A percentile compares a stretch with the other conserved stretches of the same genome.
Conservation (phyloP, 2,797 vertebrate species). For the Semotilus atromaculatus region DNA sequence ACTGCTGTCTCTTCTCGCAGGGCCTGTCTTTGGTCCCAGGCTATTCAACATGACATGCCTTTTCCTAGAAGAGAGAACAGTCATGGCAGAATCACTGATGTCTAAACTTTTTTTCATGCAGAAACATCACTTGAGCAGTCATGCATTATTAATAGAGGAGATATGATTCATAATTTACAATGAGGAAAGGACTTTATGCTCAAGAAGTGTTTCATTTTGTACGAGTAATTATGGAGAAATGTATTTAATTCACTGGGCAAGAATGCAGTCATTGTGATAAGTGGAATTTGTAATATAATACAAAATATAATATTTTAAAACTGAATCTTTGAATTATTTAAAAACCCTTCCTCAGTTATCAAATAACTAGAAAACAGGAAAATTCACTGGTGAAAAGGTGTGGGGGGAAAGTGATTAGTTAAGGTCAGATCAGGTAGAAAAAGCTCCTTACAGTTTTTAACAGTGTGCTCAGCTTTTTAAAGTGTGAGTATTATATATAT, state of each 20-base stretch:
- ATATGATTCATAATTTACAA: slow-evolving; percentile 5
- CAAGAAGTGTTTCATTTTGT: not conserved
- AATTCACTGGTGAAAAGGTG: not conserved
- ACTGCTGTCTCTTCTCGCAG: slow-evolving; percentile 34
- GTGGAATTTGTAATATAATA: not conserved
- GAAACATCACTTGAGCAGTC: not conserved
- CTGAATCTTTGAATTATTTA: not conserved
- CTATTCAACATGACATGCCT: slow-evolving; percentile 32
- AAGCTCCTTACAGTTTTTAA: not conserved
- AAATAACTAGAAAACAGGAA: not conserved
- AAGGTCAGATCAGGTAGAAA: not conserved
- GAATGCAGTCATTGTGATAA: not conserved
- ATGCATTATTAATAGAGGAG: not conserved
- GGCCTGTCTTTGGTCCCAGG: slow-evolving; percentile 19
- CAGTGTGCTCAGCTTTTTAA: not conserved
- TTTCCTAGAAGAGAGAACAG: not conserved
- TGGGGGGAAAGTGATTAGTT: not conserved
- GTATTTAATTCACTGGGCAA: not conserved
- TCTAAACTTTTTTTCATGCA: not conserved
- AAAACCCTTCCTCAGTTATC: not conserved
- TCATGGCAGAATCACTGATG: not conserved
- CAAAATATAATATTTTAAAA: not conserved
- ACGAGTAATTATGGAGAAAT: not conserved
- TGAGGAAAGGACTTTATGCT: not conserved
- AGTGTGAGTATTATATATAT: not conserved